phyloP scores from a whole-genome alignment of 1,140 invertebrate species.

The Gonatopus flavifemur region DNA sequence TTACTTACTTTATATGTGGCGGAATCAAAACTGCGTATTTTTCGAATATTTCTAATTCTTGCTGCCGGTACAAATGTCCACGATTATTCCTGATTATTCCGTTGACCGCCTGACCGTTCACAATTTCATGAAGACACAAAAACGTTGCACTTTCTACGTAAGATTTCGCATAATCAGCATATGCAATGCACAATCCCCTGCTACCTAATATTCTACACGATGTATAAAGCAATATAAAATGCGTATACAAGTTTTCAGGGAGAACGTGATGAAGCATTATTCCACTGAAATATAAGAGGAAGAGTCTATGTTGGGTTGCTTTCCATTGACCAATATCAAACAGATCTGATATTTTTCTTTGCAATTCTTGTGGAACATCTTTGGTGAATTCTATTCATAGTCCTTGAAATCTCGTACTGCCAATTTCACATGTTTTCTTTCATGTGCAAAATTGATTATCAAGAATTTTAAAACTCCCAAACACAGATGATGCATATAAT shows the following conservation, averaged over 20 bases:
- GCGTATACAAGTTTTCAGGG: constrained; percentile 6
- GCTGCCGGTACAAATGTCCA: no score
- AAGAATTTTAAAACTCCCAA: constrained; percentile 6
- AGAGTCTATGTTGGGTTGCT: constrained; percentile 17
- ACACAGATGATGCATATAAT: constrained; percentile 14
- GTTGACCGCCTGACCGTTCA: no score
- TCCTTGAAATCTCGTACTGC: not conserved
- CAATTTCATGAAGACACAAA: no score
- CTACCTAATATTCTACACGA: constrained; percentile 7
- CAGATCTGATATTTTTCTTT: constrained; percentile 15
- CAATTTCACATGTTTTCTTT: not conserved
- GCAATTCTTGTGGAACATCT: constrained; percentile 15
- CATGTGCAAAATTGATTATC: not conserved
- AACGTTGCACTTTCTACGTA: constrained; percentile 2
- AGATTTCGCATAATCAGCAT: constrained; percentile 2
- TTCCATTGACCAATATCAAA: constrained; percentile 13
- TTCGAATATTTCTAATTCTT: no score
- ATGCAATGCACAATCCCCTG: not conserved
- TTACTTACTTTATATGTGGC: no score
- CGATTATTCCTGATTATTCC: no score
- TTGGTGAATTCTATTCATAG: not conserved
- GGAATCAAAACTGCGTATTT: no score
- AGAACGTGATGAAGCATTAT: constrained; percentile 8
- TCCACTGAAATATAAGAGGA: constrained; percentile 14
- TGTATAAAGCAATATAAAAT: constrained; percentile 16